Evolutionary conservation across 1,140 invertebrate genomes (phyloP).

Genomic region (Augochlora pura): DNA sequence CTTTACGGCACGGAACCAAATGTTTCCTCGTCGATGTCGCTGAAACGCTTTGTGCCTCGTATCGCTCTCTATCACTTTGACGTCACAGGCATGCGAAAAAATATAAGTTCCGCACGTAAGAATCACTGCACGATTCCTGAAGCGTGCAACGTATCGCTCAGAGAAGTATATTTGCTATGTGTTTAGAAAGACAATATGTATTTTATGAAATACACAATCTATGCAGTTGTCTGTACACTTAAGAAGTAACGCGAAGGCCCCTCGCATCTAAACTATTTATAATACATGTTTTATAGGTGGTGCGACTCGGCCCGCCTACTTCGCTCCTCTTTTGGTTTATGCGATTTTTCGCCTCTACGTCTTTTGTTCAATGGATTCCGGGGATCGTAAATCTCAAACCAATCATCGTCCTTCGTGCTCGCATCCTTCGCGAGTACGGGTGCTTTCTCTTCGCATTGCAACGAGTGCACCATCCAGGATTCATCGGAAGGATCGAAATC

Average conservation of each 20-base stretch:
- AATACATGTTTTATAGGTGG: slow-evolving; percentile 25
- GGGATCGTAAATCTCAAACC: slow-evolving; percentile 98
- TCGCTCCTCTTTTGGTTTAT: slow-evolving; percentile 41
- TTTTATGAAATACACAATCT: slow-evolving; percentile 29
- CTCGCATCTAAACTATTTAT: slow-evolving; percentile 1
- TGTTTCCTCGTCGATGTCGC: background rate
- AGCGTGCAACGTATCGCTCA: too few relatives aligned
- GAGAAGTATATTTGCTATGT: background rate
- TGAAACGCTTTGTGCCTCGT: background rate
- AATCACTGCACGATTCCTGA: background rate
- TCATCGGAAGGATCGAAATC: slow-evolving; percentile 80
- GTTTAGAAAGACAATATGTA: slow-evolving; percentile 19
- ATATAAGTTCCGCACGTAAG: background rate
- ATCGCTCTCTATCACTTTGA: background rate
- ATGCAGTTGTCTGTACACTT: slow-evolving; percentile 9
- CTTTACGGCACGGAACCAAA: background rate
- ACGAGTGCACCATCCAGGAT: slow-evolving; percentile 89
- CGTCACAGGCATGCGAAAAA: background rate
- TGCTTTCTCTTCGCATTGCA: slow-evolving; percentile 89
- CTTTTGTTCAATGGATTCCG: slow-evolving; percentile 96
- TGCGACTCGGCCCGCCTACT: slow-evolving; percentile 3
- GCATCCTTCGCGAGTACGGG: slow-evolving; percentile 96
- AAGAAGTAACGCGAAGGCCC: background rate
- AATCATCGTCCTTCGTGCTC: slow-evolving; percentile 94
- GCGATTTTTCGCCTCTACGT: slow-evolving; percentile 84